Evolutionary conservation across 2,888 invertebrate genomes (phyloP).

Genomic region (Calephelis perditalis): DNA sequence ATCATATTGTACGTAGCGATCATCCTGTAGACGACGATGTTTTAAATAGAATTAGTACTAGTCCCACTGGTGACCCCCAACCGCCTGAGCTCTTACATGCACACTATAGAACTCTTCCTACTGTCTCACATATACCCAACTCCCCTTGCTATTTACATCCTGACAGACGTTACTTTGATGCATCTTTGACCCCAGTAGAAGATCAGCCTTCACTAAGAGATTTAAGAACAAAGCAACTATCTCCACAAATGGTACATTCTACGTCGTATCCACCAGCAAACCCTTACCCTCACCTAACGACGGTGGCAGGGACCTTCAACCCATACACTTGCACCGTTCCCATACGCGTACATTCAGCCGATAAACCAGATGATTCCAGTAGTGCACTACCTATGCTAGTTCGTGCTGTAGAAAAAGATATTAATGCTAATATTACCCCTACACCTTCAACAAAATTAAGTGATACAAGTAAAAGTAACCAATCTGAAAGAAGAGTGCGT

Average conservation of each 20-base stretch:
- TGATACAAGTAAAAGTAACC: constrained; percentile 57
- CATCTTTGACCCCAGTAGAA: constrained; percentile 29
- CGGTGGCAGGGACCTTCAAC: constrained; percentile 70
- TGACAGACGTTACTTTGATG: constrained; percentile 49
- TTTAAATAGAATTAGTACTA: constrained; percentile 53
- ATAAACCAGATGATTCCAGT: constrained; percentile 39
- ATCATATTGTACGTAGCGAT: constrained; percentile 55
- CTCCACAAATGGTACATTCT: constrained; percentile 62
- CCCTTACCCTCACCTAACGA: constrained; percentile 67
- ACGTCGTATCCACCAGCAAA: constrained; percentile 67
- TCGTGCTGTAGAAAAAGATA: constrained; percentile 53
- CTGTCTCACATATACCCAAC: constrained; percentile 67
- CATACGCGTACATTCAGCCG: constrained; percentile 44
- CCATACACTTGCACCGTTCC: constrained; percentile 64
- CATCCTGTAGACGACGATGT: constrained; percentile 43
- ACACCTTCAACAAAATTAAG: constrained; percentile 42
- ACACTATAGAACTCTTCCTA: constrained; percentile 63
- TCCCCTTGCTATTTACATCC: constrained; percentile 70
- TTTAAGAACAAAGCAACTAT: constrained; percentile 48
- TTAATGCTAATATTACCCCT: constrained; percentile 59
- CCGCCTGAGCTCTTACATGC: constrained; percentile 65
- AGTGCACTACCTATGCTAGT: constrained; percentile 46
- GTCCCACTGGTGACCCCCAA: constrained; percentile 55
- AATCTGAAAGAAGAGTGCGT: constrained; percentile 71
- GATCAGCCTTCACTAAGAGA: constrained; percentile 52